These are phyloP conservation scores for Acanthacorydalis orientalis DNA, from an alignment of 2,888 invertebrate species.

Conservation along the genomic window DNA sequence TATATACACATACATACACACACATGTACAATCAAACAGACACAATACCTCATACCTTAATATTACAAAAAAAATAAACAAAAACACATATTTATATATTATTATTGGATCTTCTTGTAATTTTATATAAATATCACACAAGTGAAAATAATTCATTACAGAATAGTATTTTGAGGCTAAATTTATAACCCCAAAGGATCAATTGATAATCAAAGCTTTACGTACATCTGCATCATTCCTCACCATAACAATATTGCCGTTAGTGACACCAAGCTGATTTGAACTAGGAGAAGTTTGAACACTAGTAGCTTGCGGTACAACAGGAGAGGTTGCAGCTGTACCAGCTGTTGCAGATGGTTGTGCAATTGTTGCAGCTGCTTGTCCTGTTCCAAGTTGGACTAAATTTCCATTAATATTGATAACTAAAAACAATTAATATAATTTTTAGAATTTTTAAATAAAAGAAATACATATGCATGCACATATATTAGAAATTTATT, in stretches of 20 bases:
- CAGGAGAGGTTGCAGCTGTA: constrained; percentile 24
- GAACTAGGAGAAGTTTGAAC: constrained; percentile 29
- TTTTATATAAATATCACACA: background rate
- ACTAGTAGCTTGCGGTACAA: constrained; percentile 25
- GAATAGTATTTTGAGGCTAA: background rate
- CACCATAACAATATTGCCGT: constrained; percentile 65
- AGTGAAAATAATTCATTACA: background rate
- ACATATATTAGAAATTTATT: background rate
- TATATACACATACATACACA: too few relatives aligned
- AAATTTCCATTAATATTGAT: constrained; percentile 63
- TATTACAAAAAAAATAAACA: too few relatives aligned
- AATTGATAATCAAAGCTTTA: constrained; percentile 6
- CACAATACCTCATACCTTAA: too few relatives aligned
- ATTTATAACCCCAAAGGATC: too few relatives aligned
- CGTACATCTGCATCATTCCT: constrained; percentile 26
- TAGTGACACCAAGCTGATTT: constrained; percentile 37
- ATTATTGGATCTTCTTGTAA: too few relatives aligned
- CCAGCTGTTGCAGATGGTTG: constrained; percentile 22
- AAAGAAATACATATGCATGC: background rate
- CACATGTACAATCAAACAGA: too few relatives aligned
- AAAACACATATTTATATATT: too few relatives aligned
- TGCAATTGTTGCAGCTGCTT: constrained; percentile 24
- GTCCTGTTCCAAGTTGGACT: constrained; percentile 41
- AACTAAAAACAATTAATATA: constrained; percentile 31
- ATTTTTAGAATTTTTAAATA: background rate